Evolutionary conservation across 2,113 vertebrate species (phyloP).

Genomic region (Myrmecobius fasciatus): DNA sequence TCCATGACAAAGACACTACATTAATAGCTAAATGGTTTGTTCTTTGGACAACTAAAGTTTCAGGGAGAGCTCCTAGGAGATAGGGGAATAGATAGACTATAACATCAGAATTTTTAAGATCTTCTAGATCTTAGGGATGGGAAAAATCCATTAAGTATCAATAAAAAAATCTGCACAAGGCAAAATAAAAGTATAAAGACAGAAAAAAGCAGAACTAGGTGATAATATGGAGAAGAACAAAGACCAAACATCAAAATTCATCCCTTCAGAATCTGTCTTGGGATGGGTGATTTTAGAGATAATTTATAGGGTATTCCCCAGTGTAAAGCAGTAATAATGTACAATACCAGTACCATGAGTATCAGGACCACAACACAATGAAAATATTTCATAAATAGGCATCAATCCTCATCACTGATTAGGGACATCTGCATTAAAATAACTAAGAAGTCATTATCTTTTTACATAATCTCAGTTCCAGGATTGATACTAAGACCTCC

Average conservation of each 20-base stretch:
- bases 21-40: background rate
- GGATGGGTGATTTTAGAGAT: too few species aligned
- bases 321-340: too few species aligned
- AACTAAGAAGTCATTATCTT: too few species aligned
- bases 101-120: background rate
- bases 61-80: background rate
- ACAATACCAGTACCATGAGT: too few species aligned
- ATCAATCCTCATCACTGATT: too few species aligned
- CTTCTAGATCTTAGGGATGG: background rate
- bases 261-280: background rate
- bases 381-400: too few species aligned
- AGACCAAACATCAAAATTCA: background rate
- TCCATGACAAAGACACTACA: background rate
- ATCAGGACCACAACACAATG: too few species aligned
- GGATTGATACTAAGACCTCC: too few species aligned
- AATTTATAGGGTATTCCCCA: too few species aligned
- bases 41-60: background rate
- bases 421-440: too few species aligned
- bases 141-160: background rate
- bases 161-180: background rate
- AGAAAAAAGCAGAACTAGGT: background rate
- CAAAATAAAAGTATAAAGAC: background rate
- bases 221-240: background rate
- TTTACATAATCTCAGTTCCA: too few species aligned
- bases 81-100: too few species aligned